Percentiles rank a stretch among this genome's conserved stretches.
These are phyloP conservation scores for Drosophila nasuta DNA, from an alignment of 1,140 invertebrate species.

Conservation along the genomic window DNA sequence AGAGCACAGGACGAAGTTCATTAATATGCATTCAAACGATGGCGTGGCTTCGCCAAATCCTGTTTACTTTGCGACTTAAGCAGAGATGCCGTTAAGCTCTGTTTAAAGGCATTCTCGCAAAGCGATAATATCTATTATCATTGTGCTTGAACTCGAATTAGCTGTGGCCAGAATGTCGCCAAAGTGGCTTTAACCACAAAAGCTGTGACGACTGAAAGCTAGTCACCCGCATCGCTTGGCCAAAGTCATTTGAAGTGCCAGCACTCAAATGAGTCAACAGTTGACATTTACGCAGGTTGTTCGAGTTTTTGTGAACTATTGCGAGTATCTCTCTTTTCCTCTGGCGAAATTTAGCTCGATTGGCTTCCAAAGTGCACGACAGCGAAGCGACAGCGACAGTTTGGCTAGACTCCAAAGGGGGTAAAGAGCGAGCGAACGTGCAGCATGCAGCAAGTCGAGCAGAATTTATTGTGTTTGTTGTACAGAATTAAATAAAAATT, in stretches of 20 bases:
- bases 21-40: conserved; percentile 18
- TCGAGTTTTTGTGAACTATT: conserved; percentile 18
- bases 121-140: conserved; percentile 10
- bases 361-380: conserved; percentile 28
- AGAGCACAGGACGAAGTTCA: neutral
- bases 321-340: neutral
- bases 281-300: conserved; percentile 36
- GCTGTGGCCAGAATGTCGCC: neutral
- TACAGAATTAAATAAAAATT: conserved; percentile 82
- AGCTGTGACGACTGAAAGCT: conserved; percentile 4
- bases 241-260: conserved; percentile 35
- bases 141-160: neutral
- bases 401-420: conserved; percentile 22
- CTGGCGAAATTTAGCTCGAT: conserved; percentile 25
- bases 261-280: conserved; percentile 70
- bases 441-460: conserved; percentile 53
- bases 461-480: conserved; percentile 82
- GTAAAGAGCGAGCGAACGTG: neutral
- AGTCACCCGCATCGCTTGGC: conserved; percentile 30
- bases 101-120: neutral
- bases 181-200: conserved; percentile 10
- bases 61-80: conserved; percentile 17
- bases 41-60: conserved; percentile 1
- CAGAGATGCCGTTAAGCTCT: neutral
- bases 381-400: conserved; percentile 1